Conservation (phyloP, 2,113 vertebrate species). For the Pica pica region DNA sequence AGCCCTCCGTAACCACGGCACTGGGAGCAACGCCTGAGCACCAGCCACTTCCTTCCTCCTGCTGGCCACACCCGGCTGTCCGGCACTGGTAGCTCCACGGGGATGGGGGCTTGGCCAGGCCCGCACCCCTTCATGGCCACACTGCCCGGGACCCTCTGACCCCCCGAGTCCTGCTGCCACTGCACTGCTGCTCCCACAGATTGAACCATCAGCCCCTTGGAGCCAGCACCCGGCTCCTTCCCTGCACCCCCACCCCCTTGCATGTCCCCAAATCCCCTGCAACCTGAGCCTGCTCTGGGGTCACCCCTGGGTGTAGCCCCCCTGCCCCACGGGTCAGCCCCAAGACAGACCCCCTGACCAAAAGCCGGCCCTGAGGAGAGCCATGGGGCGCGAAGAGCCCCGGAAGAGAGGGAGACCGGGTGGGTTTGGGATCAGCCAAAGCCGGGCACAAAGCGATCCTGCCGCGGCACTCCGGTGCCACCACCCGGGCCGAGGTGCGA, state of each 20-base stretch:
- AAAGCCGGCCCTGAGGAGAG: neutral
- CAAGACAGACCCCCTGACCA: neutral
- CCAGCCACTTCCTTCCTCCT: neutral
- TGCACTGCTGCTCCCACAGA: rapidly evolving
- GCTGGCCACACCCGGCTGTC: neutral
- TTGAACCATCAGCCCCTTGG: rapidly evolving
- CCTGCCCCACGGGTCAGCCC: neutral
- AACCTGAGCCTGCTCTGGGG: neutral
- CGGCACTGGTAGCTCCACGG: rapidly evolving
- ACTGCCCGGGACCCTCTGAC: rapidly evolving
- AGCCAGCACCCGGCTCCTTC: neutral
- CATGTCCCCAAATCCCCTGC: neutral
- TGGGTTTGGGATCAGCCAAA: no score
- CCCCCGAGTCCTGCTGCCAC: rapidly evolving
- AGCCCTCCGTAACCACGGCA: rapidly evolving
- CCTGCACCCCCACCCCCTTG: rapidly evolving
- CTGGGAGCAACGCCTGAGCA: neutral
- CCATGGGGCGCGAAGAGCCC: rapidly evolving
- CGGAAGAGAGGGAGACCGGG: rapidly evolving
- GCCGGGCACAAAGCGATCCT: no score
- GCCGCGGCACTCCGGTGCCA: neutral
- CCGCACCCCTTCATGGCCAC: rapidly evolving
- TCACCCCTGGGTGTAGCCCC: neutral
- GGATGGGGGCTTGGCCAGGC: neutral
- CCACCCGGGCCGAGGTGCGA: neutral